Evolutionary conservation across 2,797 vertebrate genomes (phyloP).

Genomic region (Phrynocephalus guinanensis): DNA sequence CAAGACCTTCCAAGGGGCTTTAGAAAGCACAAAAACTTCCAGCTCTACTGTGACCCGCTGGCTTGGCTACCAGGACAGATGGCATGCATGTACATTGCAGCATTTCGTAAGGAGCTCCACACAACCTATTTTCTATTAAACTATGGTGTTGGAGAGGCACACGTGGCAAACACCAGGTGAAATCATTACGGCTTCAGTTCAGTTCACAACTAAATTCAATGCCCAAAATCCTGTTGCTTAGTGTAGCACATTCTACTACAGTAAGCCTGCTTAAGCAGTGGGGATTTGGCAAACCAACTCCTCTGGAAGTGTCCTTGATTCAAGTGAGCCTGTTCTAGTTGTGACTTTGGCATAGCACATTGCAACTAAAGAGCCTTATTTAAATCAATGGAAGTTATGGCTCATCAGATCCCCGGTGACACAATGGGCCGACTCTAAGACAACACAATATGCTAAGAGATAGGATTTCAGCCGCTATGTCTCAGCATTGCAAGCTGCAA

Average conservation of each 20-base stretch:
- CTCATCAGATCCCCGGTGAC: too few species aligned
- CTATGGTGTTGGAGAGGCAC: not conserved
- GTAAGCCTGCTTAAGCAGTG: too few species aligned
- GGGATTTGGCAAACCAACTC: too few species aligned
- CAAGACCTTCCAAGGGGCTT: not conserved
- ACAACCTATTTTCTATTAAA: not conserved
- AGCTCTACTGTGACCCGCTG: accelerated
- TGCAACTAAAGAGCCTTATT: too few species aligned
- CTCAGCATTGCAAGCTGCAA: not conserved
- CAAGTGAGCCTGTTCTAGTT: too few species aligned
- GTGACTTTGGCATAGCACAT: too few species aligned
- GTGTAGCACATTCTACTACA: too few species aligned
- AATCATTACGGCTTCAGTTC: not conserved
- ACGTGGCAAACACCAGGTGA: not conserved
- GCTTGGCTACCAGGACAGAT: slow-evolving; percentile 12
- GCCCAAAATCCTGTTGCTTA: too few species aligned
- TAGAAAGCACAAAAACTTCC: not conserved
- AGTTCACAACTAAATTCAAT: not conserved
- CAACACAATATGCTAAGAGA: too few species aligned
- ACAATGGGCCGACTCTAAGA: too few species aligned
- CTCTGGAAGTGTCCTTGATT: too few species aligned
- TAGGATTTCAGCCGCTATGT: not conserved
- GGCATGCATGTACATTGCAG: not conserved
- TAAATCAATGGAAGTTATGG: too few species aligned
- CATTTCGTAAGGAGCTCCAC: not conserved